These are phyloP conservation scores for Sweltsa coloradensis DNA, from an alignment of 1,140 invertebrate genomes.

Conservation along the genomic window DNA sequence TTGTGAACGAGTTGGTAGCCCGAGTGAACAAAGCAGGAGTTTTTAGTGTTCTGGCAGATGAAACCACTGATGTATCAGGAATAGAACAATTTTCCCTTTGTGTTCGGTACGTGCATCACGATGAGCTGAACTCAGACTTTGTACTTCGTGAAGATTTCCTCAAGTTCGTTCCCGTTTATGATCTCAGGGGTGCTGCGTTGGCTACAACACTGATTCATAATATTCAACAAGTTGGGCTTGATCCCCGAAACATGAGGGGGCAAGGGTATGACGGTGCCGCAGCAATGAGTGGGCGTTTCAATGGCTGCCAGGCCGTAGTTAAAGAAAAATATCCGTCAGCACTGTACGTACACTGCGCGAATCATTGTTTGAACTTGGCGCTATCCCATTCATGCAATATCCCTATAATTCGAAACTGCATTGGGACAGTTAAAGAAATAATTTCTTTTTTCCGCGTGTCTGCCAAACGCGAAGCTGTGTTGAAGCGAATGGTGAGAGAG, in stretches of 20 bases:
- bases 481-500: slow-evolving; percentile 3
- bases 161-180: slow-evolving; percentile 19
- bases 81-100: slow-evolving; percentile 18
- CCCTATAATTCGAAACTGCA: slow-evolving; percentile 11
- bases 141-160: slow-evolving; percentile 17
- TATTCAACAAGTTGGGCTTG: slow-evolving; percentile 16
- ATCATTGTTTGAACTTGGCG: slow-evolving; percentile 11
- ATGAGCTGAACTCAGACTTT: neutral
- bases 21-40: slow-evolving; percentile 13
- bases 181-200: slow-evolving; percentile 18
- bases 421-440: slow-evolving; percentile 12
- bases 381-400: slow-evolving; percentile 11
- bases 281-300: slow-evolving; percentile 21
- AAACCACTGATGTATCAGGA: slow-evolving; percentile 14
- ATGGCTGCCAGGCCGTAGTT: slow-evolving; percentile 6
- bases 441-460: slow-evolving; percentile 8
- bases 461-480: slow-evolving; percentile 6
- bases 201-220: slow-evolving; percentile 15
- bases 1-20: slow-evolving; percentile 12
- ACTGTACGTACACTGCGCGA: slow-evolving; percentile 10
- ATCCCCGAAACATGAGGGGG: slow-evolving; percentile 18
- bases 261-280: slow-evolving; percentile 25
- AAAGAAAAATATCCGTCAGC: slow-evolving; percentile 4
- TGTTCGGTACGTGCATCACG: slow-evolving; percentile 15
- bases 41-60: slow-evolving; percentile 17